Conservation (phyloP, 1,140 invertebrate species). For the Drosophila mojavensis region DNA sequence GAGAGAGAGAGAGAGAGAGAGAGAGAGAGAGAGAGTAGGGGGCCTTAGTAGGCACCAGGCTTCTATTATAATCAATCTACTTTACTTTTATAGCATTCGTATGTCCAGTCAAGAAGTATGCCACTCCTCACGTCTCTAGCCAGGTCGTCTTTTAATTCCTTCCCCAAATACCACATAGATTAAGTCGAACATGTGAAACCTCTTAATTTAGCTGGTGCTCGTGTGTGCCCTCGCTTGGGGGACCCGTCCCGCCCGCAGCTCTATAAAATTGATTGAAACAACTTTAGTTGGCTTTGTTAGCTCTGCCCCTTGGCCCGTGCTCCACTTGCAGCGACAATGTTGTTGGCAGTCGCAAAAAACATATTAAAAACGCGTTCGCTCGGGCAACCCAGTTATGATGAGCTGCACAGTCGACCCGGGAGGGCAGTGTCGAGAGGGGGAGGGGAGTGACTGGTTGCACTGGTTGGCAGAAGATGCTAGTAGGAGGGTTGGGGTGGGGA, state of each 20-base stretch:
- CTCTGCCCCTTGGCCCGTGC: not conserved
- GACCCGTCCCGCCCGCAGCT: not conserved
- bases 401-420: not conserved
- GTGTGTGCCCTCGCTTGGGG: not conserved
- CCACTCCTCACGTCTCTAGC: no score
- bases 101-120: no score
- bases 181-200: not conserved
- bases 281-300: not conserved
- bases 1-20: no score
- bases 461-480: not conserved
- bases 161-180: no score
- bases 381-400: conserved; percentile 27
- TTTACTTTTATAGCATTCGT: no score
- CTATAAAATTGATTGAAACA: conserved; percentile 3
- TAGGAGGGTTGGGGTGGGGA: not conserved
- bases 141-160: no score
- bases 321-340: conserved; percentile 18
- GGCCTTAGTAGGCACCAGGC: no score
- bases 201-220: not conserved
- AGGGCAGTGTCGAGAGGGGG: not conserved
- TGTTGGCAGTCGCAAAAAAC: conserved; percentile 16
- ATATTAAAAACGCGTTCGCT: conserved; percentile 29
- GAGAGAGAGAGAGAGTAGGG: no score
- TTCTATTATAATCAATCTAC: no score
- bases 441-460: no score